Percentiles rank a stretch among this genome's conserved stretches.
Evolutionary conservation across 2,113 vertebrate species (phyloP).

Genomic region (Charina bottae): DNA sequence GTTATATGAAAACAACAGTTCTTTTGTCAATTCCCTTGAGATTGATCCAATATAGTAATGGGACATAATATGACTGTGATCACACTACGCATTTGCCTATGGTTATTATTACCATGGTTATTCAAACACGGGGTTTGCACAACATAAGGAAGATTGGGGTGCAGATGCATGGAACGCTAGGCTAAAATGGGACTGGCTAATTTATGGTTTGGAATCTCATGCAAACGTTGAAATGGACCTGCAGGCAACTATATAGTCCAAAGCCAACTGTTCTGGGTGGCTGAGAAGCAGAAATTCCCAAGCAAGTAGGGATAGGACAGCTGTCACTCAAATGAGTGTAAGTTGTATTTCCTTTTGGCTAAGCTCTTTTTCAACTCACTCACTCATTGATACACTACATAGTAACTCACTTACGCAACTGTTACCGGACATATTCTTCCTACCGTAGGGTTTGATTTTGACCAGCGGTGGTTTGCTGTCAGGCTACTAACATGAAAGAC

Average conservation of each 20-base stretch:
- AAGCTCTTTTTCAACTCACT: neutral
- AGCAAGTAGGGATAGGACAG: slow-evolving; percentile 3
- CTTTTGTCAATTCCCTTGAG: neutral
- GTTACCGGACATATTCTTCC: neutral
- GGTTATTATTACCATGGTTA: neutral
- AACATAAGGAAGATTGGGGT: neutral
- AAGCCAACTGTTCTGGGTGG: slow-evolving; percentile 2
- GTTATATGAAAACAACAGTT: neutral
- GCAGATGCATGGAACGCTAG: neutral
- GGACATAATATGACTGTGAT: neutral
- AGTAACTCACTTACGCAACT: neutral
- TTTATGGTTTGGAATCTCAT: neutral
- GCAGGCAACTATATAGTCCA: neutral
- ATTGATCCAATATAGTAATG: neutral
- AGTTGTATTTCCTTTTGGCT: neutral
- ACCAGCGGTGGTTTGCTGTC: neutral
- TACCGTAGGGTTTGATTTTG: neutral
- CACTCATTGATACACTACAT: neutral
- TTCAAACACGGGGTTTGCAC: neutral
- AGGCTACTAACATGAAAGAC: neutral
- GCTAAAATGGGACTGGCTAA: neutral
- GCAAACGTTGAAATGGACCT: neutral
- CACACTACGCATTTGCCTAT: neutral
- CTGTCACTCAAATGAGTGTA: neutral
- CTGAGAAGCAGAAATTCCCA: neutral